Base-by-base conservation (phyloP, 1,140 invertebrate species). In the Aphelenchoides avenae region DNA sequence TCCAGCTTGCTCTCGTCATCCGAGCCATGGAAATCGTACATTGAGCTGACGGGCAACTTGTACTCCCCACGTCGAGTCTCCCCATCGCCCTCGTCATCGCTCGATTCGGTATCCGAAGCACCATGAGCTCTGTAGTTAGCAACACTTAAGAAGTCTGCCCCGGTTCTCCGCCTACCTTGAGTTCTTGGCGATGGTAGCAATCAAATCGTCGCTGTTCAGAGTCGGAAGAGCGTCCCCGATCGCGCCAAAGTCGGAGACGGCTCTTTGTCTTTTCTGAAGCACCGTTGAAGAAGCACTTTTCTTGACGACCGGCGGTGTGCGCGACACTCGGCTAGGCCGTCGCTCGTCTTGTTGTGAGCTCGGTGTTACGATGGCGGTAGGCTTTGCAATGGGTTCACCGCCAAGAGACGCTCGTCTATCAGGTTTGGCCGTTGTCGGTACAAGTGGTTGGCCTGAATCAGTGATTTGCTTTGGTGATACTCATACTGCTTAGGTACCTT, bases 221-320 rank as follows among this genome's bases (percentile, higher is more conserved):
- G 56, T 56, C 5, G 72, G 72, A n/a, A 75, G 42, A 34, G 57
- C 54, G 42, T 68, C 73, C 20, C 69, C 64, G 18, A 70, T 58
- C 24, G 72, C 72, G 27, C 72, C 72, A 51, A 75, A 75, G 41
- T 75, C 72, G 42, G 59, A 65, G 30, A 76, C 73, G 7, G 71
- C 73, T 33, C 72, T 41, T 46, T 65, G 68, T 33, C 72, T 18
- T 43, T 49, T 53, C 36, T 68, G 37, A 4, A 66, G 1, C 44
- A 18, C 22, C 31, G 41, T 6, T 57, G 11, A 24, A 42, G 20
- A 43, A 42, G 34, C 42, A n/a, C 13, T 31, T 20, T 13, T 9
- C n/a, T 7, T 31, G 18, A n/a, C 22, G 11, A 22, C 9, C 37
- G 57, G 22, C 18, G 1, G 26, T 22, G 18, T 61, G 11, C 7